Conservation (phyloP, 2,888 invertebrate genomes). For the Willowsia nigromaculata region DNA sequence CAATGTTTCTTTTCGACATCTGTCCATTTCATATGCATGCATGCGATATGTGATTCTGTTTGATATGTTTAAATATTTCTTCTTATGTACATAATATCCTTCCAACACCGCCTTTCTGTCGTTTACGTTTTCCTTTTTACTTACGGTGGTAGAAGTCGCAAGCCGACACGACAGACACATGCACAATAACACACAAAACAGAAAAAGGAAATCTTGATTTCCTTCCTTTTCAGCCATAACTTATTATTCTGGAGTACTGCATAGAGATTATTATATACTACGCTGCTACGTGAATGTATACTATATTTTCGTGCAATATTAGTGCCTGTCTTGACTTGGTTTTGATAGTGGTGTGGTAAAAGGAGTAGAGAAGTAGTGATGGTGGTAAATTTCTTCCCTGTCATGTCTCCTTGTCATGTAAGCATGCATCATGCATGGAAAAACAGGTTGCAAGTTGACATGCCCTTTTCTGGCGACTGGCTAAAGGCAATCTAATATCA, state of each 20-base stretch:
- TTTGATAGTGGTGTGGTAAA: not conserved
- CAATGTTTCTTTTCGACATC: conserved; percentile 61
- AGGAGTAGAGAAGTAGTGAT: conserved; percentile 11
- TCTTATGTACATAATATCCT: conserved; percentile 1
- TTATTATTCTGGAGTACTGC: not conserved
- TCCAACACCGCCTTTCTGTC: not conserved
- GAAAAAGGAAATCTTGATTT: conserved; percentile 39
- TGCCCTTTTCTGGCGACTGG: conserved; percentile 62
- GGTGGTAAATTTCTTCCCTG: conserved; percentile 53
- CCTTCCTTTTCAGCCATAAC: conserved; percentile 21
- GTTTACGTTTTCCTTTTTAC: conserved; percentile 8
- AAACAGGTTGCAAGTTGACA: conserved; percentile 69
- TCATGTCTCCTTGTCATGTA: conserved; percentile 65
- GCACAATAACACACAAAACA: conserved; percentile 25
- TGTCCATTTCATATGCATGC: conserved; percentile 53
- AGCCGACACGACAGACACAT: conserved; percentile 42
- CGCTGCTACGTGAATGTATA: not conserved
- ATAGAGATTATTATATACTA: not conserved
- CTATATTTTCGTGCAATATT: not conserved
- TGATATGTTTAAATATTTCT: conserved; percentile 17
- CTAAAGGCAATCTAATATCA: conserved; percentile 61
- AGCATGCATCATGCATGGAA: conserved; percentile 65
- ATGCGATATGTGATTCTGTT: conserved; percentile 6
- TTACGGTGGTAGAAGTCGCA: not conserved
- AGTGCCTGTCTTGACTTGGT: not conserved